Base-by-base conservation (phyloP, 2,888 invertebrate genomes). In the Tribolium freemani region DNA sequence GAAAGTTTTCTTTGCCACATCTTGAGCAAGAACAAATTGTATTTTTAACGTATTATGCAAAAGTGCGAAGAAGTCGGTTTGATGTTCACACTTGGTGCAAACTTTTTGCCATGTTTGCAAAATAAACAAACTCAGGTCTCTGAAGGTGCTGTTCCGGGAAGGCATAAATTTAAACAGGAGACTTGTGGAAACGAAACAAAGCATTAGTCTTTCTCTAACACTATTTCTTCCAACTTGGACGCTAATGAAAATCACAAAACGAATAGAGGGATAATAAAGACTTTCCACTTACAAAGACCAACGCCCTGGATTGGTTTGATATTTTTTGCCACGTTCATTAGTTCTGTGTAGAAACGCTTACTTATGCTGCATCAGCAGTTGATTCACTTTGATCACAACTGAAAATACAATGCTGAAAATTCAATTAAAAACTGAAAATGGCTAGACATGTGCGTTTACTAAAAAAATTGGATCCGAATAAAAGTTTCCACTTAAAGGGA, bases 221-320 rank as follows among this genome's bases (percentile, higher is more conserved):
- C 66, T 66, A 66, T 71, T 71, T 71, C 71, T 71, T 51, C 58
- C 50, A 51, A 57, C 66, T 51, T 64, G 71, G 71, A 76, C 72
- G 71, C 67, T 74, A 76, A 76, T 76, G 72, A 73, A 74, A 76
- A 76, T 74, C 75, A 72, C 75, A 63, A 64, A 73, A 71, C 71
- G 63, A 70, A 72, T 71, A 72, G 68, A 54, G 58, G 71, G 69
- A 71, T 75, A 75, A 75, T 75, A 75, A 60, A 67, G 67, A 58
- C 66, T 57, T 71, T 64, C 68, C 20, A 64, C 51, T 53, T 51
- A 56, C 66, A 66, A 66, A 66, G 66, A 44, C 45, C 66, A 51
- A 46, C 45, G 66, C 66, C n/a, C 9, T 11, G 64, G 45, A 13
- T 45, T 16, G 31, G 26, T 54, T 66, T 54, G 45, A 60, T 60